phyloP scores from a whole-genome alignment of 2,888 invertebrate species.

The Epinotia brunnichana region DNA sequence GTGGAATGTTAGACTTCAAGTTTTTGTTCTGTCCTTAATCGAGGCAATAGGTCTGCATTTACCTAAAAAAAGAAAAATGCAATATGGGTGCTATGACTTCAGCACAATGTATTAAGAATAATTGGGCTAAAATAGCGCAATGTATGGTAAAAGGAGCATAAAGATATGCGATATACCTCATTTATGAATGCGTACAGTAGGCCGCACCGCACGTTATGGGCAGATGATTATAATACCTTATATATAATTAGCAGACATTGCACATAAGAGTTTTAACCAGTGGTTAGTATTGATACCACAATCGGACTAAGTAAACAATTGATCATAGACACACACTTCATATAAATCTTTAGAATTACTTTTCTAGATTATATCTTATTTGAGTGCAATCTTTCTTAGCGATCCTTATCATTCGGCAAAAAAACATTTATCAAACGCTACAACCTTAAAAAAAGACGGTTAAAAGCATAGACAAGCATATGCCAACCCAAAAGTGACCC shows the following conservation, averaged over 20 bases:
- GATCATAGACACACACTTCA: too few species aligned
- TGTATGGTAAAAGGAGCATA: conserved; percentile 11
- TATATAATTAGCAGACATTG: neutral
- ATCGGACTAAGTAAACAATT: neutral
- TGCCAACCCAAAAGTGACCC: conserved; percentile 43
- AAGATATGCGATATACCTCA: conserved; percentile 17
- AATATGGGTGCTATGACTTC: neutral
- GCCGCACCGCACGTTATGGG: conserved; percentile 11
- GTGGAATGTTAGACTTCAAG: conserved; percentile 18
- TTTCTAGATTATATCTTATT: neutral
- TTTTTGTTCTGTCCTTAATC: conserved; percentile 5
- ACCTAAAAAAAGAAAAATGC: neutral
- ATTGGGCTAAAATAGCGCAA: conserved; percentile 10
- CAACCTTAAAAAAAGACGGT: conserved; percentile 26
- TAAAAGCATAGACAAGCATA: conserved; percentile 37
- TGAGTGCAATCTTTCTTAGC: neutral
- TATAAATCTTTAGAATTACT: too few species aligned
- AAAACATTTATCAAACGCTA: conserved; percentile 6
- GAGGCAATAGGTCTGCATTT: neutral
- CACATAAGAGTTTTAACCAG: neutral
- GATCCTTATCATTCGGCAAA: neutral
- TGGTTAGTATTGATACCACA: neutral
- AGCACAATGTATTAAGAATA: neutral
- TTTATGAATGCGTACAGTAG: conserved; percentile 24
- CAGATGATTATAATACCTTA: conserved; percentile 13